Percentiles rank a stretch among this genome's conserved stretches.
phyloP scores from a whole-genome alignment of 1,140 invertebrate species.

The Drosophila ambigua region DNA sequence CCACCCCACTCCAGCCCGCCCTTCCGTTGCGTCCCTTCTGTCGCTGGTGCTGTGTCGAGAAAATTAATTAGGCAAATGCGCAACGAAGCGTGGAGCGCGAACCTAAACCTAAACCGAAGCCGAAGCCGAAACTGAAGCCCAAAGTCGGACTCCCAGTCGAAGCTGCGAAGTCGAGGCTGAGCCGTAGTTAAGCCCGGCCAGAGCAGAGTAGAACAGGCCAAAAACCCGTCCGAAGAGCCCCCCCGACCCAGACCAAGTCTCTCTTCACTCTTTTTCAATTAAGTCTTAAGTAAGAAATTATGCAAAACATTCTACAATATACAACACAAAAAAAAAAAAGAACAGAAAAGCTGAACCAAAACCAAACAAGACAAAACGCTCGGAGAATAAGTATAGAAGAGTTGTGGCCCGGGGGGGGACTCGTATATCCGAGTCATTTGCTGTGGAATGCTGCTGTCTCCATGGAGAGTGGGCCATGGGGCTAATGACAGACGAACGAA shows the following conservation, averaged over 20 bases:
- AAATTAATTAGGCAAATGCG: constrained; percentile 83
- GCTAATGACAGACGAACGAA: constrained; percentile 57
- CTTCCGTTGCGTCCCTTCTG: not conserved
- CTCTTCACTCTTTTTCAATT: constrained; percentile 72
- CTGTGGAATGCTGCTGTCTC: constrained; percentile 19
- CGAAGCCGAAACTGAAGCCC: constrained; percentile 42
- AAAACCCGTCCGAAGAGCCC: constrained; percentile 40
- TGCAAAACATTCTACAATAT: constrained; percentile 70
- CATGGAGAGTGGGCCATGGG: constrained; percentile 16
- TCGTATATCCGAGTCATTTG: constrained; percentile 38
- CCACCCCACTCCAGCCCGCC: constrained; percentile 13
- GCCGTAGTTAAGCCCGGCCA: constrained; percentile 24
- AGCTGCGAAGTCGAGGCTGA: constrained; percentile 12
- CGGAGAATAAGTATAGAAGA: constrained; percentile 40
- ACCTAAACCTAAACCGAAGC: constrained; percentile 49
- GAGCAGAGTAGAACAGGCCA: not conserved
- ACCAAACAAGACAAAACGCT: constrained; percentile 35
- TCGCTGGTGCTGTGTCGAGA: constrained; percentile 68
- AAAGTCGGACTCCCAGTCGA: constrained; percentile 57
- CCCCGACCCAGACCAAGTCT: constrained; percentile 3
- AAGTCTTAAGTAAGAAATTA: constrained; percentile 83
- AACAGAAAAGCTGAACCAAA: constrained; percentile 22
- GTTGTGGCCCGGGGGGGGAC: not conserved
- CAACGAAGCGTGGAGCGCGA: constrained; percentile 71
- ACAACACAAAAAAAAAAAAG: not conserved